These are phyloP conservation scores for Notospermus geniculatus DNA, from an alignment of 1,140 invertebrate genomes.

Conservation along the genomic window DNA sequence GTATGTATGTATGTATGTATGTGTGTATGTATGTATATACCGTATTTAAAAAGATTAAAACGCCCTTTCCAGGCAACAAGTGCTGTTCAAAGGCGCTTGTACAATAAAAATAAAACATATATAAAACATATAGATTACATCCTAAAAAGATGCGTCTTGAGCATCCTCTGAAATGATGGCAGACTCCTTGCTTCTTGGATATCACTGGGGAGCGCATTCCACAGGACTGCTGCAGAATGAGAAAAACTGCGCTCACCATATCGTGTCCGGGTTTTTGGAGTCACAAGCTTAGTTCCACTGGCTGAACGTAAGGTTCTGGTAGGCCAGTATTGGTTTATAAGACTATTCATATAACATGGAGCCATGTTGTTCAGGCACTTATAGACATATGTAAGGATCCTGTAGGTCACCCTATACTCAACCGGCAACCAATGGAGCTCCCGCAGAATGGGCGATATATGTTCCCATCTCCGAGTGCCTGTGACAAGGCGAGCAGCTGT, in stretches of 20 bases:
- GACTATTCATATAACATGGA: neutral
- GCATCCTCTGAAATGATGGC: too few relatives aligned
- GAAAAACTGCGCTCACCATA: too few relatives aligned
- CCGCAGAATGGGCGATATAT: neutral
- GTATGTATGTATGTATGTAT: slow-evolving; percentile 16
- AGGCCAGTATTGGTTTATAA: neutral
- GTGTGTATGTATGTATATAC: slow-evolving; percentile 12
- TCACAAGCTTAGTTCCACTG: too few relatives aligned
- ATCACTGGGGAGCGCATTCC: too few relatives aligned
- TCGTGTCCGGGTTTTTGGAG: slow-evolving; percentile 11
- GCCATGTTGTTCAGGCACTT: neutral
- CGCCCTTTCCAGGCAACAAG: too few relatives aligned
- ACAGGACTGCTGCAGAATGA: too few relatives aligned
- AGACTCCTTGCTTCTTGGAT: too few relatives aligned
- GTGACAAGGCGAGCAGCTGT: neutral
- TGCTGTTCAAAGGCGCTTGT: too few relatives aligned
- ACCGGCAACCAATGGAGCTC: neutral
- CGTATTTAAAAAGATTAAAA: too few relatives aligned
- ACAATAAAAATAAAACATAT: too few relatives aligned
- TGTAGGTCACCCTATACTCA: neutral
- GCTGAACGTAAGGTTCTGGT: neutral
- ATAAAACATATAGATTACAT: too few relatives aligned
- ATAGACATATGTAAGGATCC: neutral
- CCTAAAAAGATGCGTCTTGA: too few relatives aligned
- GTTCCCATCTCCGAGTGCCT: neutral